Evolutionary conservation across 1,140 invertebrate species (phyloP).

Genomic region (Lucilia sericata): DNA sequence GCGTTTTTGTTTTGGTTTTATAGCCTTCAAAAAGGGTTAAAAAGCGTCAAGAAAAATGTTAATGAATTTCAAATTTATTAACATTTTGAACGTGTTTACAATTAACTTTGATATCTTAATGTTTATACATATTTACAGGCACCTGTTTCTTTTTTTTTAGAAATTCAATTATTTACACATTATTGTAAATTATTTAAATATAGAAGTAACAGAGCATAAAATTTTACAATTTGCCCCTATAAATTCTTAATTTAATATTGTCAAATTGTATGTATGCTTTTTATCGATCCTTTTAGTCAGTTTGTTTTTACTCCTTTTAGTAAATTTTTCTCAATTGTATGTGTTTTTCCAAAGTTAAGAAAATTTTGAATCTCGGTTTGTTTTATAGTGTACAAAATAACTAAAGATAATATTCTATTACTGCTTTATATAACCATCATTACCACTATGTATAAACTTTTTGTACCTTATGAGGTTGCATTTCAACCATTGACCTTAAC

Average conservation of each 20-base stretch:
- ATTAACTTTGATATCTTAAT: slow-evolving; percentile 29
- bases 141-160: too few species aligned
- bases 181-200: not conserved
- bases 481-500: not conserved
- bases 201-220: not conserved
- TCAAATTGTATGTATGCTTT: not conserved
- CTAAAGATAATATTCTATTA: not conserved
- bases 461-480: not conserved
- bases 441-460: slow-evolving; percentile 1
- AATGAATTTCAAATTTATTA: slow-evolving; percentile 31
- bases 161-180: too few species aligned
- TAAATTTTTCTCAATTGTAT: too few species aligned
- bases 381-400: not conserved
- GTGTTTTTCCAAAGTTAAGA: not conserved
- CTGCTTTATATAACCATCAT: not conserved
- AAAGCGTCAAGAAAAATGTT: slow-evolving; percentile 27
- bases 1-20: slow-evolving; percentile 8
- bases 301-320: too few species aligned
- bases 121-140: not conserved
- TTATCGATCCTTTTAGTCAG: too few species aligned
- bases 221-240: not conserved
- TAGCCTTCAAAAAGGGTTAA: not conserved
- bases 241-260: not conserved
- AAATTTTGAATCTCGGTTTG: not conserved
- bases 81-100: not conserved